These are phyloP conservation scores for Epinephelus awoara DNA, from an alignment of 2,797 vertebrate species.

Conservation along the genomic window DNA sequence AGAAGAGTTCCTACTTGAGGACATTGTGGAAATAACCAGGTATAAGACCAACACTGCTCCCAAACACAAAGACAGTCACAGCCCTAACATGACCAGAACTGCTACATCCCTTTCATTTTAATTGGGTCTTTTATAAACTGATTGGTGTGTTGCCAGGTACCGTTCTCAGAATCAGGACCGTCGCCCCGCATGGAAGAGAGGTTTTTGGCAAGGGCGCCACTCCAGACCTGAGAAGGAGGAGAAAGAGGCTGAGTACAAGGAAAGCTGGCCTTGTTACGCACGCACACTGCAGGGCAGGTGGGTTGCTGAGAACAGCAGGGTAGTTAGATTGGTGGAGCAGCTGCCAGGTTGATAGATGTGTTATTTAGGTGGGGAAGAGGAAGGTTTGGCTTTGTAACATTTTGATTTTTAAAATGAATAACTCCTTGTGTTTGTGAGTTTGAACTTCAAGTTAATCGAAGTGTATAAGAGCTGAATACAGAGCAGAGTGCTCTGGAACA, in stretches of 20 bases:
- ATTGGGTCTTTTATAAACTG: not conserved
- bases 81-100: not conserved
- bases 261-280: conserved; percentile 91
- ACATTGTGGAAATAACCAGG: conserved; percentile 94
- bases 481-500: conserved; percentile 7
- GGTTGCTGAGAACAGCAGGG: conserved; percentile 18
- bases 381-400: conserved; percentile 12
- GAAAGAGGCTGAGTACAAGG: conserved; percentile 92
- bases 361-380: conserved; percentile 27
- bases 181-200: conserved; percentile 86
- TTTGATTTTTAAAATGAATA: conserved; percentile 9
- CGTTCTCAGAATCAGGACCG: conserved; percentile 86
- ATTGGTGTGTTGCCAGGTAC: conserved; percentile 82
- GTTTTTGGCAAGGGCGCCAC: conserved; percentile 92
- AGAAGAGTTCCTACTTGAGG: conserved; percentile 94
- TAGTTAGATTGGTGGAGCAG: conserved; percentile 7
- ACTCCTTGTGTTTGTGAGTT: conserved; percentile 1
- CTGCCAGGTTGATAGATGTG: conserved; percentile 35
- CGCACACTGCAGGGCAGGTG: conserved; percentile 89
- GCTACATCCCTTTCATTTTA: not conserved
- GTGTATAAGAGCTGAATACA: not conserved
- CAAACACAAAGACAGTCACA: not conserved
- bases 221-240: conserved; percentile 91
- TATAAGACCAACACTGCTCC: conserved; percentile 53
- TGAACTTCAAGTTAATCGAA: conserved; percentile 3